A percentile compares a stretch with the other conserved stretches of the same genome.
Conservation (phyloP, 2,113 vertebrate genomes). For the Zosterops japonicus region DNA sequence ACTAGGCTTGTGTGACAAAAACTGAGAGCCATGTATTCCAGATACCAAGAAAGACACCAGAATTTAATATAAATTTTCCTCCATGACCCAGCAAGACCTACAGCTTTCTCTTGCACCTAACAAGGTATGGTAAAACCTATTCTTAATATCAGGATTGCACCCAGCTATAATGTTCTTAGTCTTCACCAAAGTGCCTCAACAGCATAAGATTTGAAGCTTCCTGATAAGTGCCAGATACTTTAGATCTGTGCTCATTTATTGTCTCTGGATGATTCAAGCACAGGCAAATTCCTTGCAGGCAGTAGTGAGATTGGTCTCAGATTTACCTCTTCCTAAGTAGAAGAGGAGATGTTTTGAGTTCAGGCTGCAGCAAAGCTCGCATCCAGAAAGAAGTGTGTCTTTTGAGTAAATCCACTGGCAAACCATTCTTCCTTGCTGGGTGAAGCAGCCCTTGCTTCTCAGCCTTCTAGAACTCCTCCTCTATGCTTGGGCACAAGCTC, state of each 20-base stretch:
- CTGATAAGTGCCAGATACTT: background rate
- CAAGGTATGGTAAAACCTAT: background rate
- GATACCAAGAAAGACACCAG: background rate
- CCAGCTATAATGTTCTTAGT: background rate
- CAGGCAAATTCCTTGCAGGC: background rate
- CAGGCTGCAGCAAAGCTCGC: background rate
- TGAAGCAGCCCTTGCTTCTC: rapidly evolving
- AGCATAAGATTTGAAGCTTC: background rate
- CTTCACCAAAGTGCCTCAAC: background rate
- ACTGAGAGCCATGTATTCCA: background rate
- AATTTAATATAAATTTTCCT: background rate
- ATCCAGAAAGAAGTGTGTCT: background rate
- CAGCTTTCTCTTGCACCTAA: background rate
- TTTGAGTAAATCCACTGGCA: background rate
- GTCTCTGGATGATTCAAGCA: background rate
- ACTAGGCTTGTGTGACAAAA: background rate
- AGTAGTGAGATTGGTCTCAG: background rate
- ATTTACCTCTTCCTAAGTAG: background rate
- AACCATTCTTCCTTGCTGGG: background rate
- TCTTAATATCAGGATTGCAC: background rate
- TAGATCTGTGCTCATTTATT: background rate
- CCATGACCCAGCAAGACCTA: background rate
- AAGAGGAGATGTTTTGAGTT: background rate
- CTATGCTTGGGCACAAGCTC: background rate
- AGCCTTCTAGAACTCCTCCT: background rate